phyloP scores from a whole-genome alignment of 2,113 vertebrate genomes.

The Micromys minutus region DNA sequence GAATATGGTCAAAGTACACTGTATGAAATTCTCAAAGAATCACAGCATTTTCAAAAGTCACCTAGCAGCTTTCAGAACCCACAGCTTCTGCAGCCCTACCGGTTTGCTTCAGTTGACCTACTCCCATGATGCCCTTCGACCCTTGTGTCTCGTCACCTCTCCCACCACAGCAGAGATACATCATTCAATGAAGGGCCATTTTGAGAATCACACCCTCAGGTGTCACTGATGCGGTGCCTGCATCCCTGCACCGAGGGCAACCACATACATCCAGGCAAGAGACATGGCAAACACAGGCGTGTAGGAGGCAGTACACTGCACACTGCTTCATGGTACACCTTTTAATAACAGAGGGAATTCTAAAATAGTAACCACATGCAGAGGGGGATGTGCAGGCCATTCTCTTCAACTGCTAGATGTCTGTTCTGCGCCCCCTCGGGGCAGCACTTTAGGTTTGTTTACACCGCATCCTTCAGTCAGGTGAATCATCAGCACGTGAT shows the following conservation, averaged over 20 bases:
- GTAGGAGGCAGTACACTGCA: background rate
- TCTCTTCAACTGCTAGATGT: background rate
- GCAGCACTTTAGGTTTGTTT: background rate
- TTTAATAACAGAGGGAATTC: background rate
- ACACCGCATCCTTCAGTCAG: background rate
- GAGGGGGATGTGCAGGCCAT: rapidly evolving
- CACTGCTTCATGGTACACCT: background rate
- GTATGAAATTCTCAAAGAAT: background rate
- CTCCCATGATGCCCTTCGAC: background rate
- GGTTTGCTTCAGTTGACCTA: background rate
- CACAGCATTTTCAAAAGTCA: background rate
- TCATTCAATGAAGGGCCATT: background rate
- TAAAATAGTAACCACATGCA: too few relatives aligned
- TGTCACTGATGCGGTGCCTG: rapidly evolving
- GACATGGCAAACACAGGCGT: background rate
- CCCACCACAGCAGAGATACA: background rate
- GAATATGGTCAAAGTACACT: background rate
- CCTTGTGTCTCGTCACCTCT: background rate
- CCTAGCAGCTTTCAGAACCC: background rate
- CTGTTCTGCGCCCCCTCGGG: background rate
- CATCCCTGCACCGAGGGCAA: background rate
- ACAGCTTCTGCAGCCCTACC: background rate
- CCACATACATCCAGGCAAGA: background rate
- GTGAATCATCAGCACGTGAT: background rate
- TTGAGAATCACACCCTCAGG: background rate